phyloP scores from a whole-genome alignment of 2,113 vertebrate species.

The Ellobius talpinus region DNA sequence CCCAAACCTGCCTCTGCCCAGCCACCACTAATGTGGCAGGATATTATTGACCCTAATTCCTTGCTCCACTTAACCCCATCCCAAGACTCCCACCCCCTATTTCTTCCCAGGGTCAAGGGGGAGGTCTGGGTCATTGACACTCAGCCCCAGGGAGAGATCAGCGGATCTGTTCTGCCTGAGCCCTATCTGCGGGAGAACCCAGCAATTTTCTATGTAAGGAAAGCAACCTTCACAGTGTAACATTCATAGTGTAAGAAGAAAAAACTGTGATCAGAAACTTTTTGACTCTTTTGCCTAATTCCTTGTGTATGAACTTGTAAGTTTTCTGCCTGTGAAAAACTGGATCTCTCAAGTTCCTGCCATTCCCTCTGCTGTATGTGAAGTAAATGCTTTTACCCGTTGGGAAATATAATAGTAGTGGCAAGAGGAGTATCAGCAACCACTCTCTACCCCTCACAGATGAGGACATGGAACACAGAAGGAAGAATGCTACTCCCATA shows the following conservation, averaged over 20 bases:
- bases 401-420: background rate
- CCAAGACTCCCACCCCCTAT: no score
- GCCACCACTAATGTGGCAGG: no score
- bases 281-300: background rate
- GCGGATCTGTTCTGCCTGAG: no score
- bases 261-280: background rate
- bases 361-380: background rate
- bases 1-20: no score
- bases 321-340: background rate
- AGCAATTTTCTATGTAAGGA: no score
- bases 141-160: no score
- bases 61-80: no score
- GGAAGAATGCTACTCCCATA: background rate
- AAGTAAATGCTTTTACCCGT: background rate
- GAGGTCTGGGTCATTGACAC: no score
- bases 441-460: background rate
- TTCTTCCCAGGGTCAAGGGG: no score
- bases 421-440: background rate
- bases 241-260: background rate
- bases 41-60: no score
- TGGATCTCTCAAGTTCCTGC: background rate
- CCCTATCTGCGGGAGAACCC: no score
- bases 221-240: no score
- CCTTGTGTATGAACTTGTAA: background rate
- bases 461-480: background rate